Conservation (phyloP, 2,797 vertebrate species). For the Rhadinocentrus ornatus region DNA sequence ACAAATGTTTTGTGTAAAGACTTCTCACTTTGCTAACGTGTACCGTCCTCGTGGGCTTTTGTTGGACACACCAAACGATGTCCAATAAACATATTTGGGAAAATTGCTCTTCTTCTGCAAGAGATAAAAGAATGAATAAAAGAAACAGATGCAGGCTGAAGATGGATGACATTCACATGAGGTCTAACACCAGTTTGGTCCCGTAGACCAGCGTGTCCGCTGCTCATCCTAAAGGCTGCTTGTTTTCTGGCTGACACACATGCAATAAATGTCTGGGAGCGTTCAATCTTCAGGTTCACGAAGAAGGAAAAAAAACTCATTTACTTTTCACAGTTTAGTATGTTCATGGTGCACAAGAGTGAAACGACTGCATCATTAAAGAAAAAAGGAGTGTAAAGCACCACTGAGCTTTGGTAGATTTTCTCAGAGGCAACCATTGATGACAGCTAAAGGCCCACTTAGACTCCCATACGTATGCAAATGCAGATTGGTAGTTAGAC, state of each 20-base stretch:
- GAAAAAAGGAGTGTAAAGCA: too few species aligned
- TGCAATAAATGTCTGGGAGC: not conserved
- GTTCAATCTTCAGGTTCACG: not conserved
- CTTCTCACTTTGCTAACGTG: conserved; percentile 4
- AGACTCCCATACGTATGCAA: too few species aligned
- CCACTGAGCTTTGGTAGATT: too few species aligned
- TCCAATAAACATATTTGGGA: not conserved
- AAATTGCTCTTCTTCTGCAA: not conserved
- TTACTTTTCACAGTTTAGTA: too few species aligned
- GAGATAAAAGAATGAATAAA: not conserved
- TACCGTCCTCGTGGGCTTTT: not conserved
- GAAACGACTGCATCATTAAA: too few species aligned
- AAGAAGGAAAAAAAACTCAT: not conserved
- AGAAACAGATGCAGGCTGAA: not conserved
- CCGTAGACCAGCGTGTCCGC: not conserved
- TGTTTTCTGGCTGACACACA: not conserved
- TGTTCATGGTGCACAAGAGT: too few species aligned
- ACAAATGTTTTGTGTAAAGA: conserved; percentile 24
- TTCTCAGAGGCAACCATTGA: too few species aligned
- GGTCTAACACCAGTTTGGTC: not conserved
- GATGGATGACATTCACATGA: not conserved
- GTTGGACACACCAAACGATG: conserved; percentile 10
- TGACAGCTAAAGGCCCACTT: too few species aligned
- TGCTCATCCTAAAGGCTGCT: not conserved
- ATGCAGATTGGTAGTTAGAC: too few species aligned